Percentiles rank a stretch among this genome's conserved stretches.
Conservation (phyloP, 2,797 vertebrate genomes). For the Malacoctenus gilli region DNA sequence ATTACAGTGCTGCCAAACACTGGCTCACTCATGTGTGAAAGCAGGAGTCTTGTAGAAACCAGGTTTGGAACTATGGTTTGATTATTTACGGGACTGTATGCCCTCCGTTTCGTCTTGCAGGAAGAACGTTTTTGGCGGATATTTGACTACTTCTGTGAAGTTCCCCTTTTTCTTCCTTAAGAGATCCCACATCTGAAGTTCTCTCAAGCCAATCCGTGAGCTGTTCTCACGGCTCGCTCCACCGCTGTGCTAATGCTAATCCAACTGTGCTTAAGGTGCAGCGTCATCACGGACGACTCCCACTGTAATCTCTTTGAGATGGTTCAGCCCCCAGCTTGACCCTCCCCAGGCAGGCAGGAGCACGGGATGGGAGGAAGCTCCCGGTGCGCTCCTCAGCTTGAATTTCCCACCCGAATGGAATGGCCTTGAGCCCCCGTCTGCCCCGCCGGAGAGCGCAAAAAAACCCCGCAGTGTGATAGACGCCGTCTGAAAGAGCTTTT, state of each 20-base stretch:
- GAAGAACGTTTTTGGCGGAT: too few species aligned
- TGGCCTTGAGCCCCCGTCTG: not conserved
- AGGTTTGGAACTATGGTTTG: too few species aligned
- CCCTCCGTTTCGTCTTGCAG: too few species aligned
- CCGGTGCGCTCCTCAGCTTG: not conserved
- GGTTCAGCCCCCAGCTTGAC: slow-evolving; percentile 24
- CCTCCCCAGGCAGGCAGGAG: not conserved
- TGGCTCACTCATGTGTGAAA: too few species aligned
- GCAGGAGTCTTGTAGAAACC: too few species aligned
- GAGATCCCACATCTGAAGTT: too few species aligned
- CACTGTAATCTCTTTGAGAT: slow-evolving; percentile 53
- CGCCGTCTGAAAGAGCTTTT: not conserved
- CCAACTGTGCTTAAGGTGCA: slow-evolving; percentile 50
- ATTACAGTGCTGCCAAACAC: slow-evolving; percentile 14
- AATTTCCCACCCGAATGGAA: not conserved
- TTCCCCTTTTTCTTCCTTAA: not conserved
- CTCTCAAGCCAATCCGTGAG: too few species aligned
- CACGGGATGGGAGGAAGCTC: too few species aligned
- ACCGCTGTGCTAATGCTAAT: too few species aligned
- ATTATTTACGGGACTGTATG: too few species aligned
- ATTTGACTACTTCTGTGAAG: not conserved
- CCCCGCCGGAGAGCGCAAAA: not conserved
- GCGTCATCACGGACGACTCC: slow-evolving; percentile 55
- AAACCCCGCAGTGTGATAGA: not conserved
- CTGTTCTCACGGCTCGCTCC: too few species aligned